Conservation (phyloP, 2,113 vertebrate genomes). For the Isurus oxyrinchus region DNA sequence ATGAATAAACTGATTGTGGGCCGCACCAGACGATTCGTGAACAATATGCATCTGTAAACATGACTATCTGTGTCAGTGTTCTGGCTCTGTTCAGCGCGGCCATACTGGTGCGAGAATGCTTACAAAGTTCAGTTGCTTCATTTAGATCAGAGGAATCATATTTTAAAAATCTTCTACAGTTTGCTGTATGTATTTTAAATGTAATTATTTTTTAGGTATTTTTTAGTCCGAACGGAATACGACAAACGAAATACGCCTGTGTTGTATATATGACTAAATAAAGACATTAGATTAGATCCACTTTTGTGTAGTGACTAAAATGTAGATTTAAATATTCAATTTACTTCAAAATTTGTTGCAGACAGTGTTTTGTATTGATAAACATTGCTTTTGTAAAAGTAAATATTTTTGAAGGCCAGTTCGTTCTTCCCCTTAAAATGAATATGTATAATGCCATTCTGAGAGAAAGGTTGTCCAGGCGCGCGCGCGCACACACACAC, state of each 20-base stretch:
- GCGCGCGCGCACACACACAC: not conserved
- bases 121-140: conserved; percentile 3
- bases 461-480: no score
- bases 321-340: not conserved
- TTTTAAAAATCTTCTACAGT: not conserved
- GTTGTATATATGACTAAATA: no score
- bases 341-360: not conserved
- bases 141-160: not conserved
- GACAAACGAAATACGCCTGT: no score
- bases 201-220: not conserved
- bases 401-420: no score
- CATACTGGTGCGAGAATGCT: not conserved
- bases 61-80: not conserved
- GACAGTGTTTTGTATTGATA: not conserved
- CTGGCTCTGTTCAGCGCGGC: not conserved
- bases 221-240: not conserved
- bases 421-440: not conserved
- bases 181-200: not conserved
- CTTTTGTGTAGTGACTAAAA: not conserved
- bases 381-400: not conserved
- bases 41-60: conserved; percentile 25
- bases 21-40: not conserved
- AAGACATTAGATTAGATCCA: not conserved
- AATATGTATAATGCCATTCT: not conserved
- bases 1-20: conserved; percentile 14